Evolutionary conservation across 2,888 invertebrate genomes (phyloP), one percentile per base, ranked within the genome.

Genomic region (Athripsodes cinereus): DNA sequence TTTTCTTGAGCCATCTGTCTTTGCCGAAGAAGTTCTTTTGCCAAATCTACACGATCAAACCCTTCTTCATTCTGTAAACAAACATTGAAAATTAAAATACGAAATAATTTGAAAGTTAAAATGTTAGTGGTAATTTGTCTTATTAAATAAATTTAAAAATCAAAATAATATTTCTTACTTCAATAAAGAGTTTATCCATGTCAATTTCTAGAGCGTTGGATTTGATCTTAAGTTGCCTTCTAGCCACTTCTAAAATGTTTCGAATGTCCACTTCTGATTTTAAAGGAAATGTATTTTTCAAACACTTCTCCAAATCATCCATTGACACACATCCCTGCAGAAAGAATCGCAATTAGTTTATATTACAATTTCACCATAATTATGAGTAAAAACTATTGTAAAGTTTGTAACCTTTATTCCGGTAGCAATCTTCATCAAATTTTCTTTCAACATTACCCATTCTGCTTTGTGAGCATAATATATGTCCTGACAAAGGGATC

Each of bases 261-360:
- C 75, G 76, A 49, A 79, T 72, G 60, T 79, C 79, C 50, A 78
- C 76, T 60, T 79, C 78, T 55, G 72, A 78, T 62, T 79, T 79
- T 61, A 78, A 58, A 0, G 79, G 75, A 54, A 77, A 79, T n/a
- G 71, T 69, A 0, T 70, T 62, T 58, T 72, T 74, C 1, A 71
- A 66, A 13, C 71, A 67, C 63, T 74, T 78, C 65, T 78, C 78
- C 18, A 78, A 74, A 40, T 78, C 77, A 22, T 78, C 78, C 1
- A 75, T 66, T 1, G 74, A 69, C 50, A 64, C 40, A 21, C 1
- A 3, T n/a, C n/a, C 26, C 22, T 40, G n/a, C 31, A 52, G 34
- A 21, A 13, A 44, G 18, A 44, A 44, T 6, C 5, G 6, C 16
- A 10, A 50, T 10, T 20, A 5, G 8, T 8, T 49, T 22, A 22